Conservation (phyloP, 2,888 invertebrate genomes). For the Anagyrus pseudococci region DNA sequence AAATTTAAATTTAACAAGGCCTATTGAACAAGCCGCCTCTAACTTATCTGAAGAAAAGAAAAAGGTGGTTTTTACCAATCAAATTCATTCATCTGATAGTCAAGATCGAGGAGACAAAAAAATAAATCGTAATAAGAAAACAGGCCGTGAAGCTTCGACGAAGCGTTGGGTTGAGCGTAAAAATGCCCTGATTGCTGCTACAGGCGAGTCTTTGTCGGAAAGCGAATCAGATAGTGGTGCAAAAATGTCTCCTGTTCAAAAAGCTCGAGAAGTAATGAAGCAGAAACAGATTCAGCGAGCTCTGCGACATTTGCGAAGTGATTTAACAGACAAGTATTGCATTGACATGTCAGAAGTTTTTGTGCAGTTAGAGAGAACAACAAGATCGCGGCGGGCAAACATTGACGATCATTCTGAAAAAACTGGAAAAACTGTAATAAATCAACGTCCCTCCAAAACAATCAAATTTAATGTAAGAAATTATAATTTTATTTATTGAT, state of each 20-base stretch:
- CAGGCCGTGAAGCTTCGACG: constrained; percentile 52
- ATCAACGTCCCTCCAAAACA: background rate
- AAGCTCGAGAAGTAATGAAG: constrained; percentile 51
- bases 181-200: constrained; percentile 55
- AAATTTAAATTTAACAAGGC: background rate
- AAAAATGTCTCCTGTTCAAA: constrained; percentile 56
- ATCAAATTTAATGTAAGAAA: background rate
- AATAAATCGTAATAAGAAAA: constrained; percentile 15
- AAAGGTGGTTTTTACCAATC: constrained; percentile 42
- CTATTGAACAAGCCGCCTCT: background rate
- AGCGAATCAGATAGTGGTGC: constrained; percentile 55
- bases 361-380: constrained; percentile 41
- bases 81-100: constrained; percentile 44
- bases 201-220: constrained; percentile 53
- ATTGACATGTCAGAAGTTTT: constrained; percentile 34
- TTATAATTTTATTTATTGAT: background rate
- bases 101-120: background rate
- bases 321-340: constrained; percentile 43
- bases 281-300: constrained; percentile 44
- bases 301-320: constrained; percentile 48
- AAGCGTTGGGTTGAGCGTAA: constrained; percentile 59
- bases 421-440: no score
- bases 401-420: background rate
- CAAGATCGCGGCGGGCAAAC: constrained; percentile 34
- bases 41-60: constrained; percentile 25